Base-by-base conservation (phyloP, 2,797 vertebrate species). In the Gouania willdenowi region DNA sequence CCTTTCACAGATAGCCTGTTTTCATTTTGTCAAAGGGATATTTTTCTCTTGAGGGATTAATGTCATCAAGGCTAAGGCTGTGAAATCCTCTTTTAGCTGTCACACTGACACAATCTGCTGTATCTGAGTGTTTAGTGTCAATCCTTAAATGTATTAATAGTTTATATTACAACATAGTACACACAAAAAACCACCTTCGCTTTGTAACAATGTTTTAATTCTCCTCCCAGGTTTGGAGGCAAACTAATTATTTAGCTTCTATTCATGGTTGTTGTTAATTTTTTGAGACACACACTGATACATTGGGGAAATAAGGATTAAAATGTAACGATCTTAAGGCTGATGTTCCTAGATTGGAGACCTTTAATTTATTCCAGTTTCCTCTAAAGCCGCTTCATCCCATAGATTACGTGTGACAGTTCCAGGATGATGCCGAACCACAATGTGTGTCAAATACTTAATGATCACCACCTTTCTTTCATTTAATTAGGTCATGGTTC, bases 21-120 rank as follows among this genome's bases (percentile, higher is more conserved):
- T 61, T 59, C 60, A 66, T 42, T 28, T 39, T 47, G 67, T 85
- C 75, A 58, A 50, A 59, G 35, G 69, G 71, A 72, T 70, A 85
- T 69, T 26, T 49, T 69, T 69, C 68, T 67, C 53, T 43, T 38
- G 53, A 65, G 74, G 82, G 83, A 87, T 84, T 85, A 80, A 71
- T 64, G 60, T 67, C 77, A 83, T 85, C 71, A 80, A 79, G 67
- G 59, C 62, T 34, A n/a, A n/a, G n/a, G 54, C 48, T 57, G 66
- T 49, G 23, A 79, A 86, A 85, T 82, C 81, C 70, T 81, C 78
- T 75, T 74, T 68, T 13, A 44, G 62, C 58, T 57, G 71, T 66
- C 72, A 63, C 54, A 50, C 62, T 28, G 34, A 75, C 67, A 79
- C 74, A 67, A 69, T 75, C 68, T 65, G 71, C 67, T 37, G 34